phyloP scores from a whole-genome alignment of 2,888 invertebrate species.

The Hypomecis punctinalis region DNA sequence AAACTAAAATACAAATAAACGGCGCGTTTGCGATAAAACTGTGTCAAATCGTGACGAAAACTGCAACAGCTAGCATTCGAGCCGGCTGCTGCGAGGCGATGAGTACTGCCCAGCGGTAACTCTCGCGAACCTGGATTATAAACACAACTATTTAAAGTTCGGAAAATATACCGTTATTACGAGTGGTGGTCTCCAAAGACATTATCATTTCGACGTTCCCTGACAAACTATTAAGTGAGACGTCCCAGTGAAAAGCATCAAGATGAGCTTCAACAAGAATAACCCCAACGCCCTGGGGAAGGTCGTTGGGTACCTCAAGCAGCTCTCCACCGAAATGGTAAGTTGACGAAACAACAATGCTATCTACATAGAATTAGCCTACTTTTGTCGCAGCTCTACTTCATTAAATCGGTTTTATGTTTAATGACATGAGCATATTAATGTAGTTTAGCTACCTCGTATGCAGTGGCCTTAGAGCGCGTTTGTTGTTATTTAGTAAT shows the following conservation, averaged over 20 bases:
- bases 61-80: conserved; percentile 34
- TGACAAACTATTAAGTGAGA: conserved; percentile 58
- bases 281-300: conserved; percentile 82
- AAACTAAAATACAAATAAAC: conserved; percentile 31
- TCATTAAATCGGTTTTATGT: conserved; percentile 23
- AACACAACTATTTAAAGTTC: conserved; percentile 57
- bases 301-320: conserved; percentile 80
- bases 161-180: conserved; percentile 59
- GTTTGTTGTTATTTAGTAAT: conserved; percentile 6
- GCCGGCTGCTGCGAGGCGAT: conserved; percentile 56
- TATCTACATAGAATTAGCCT: conserved; percentile 14
- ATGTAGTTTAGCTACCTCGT: conserved; percentile 20
- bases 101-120: conserved; percentile 64
- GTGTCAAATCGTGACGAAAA: conserved; percentile 61
- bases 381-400: conserved; percentile 5
- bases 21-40: conserved; percentile 54
- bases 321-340: conserved; percentile 83
- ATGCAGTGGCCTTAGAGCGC: conserved; percentile 13
- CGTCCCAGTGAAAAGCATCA: conserved; percentile 57
- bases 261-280: conserved; percentile 83
- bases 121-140: conserved; percentile 74
- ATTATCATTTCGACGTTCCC: conserved; percentile 78
- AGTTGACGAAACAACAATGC: conserved; percentile 47
- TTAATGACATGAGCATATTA: conserved; percentile 31
- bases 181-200: conserved; percentile 69